Evolutionary conservation across 1,140 invertebrate species (phyloP).

Genomic region (Aphidius gifuensis): DNA sequence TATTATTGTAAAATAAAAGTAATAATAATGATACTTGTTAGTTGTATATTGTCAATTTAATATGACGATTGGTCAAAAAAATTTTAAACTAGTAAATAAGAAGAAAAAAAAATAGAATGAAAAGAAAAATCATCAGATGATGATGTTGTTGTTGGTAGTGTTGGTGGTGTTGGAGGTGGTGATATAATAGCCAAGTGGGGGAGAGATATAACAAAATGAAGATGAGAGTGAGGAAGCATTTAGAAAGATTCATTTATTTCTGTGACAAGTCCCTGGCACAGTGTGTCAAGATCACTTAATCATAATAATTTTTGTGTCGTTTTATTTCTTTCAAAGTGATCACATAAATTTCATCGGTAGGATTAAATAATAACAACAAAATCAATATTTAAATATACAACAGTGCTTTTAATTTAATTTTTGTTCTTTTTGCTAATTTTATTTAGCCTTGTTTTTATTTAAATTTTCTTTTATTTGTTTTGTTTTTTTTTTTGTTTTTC

Average conservation of each 20-base stretch:
- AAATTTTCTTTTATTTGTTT: not conserved
- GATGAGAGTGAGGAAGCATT: slow-evolving; percentile 6
- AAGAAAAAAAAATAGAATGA: slow-evolving; percentile 2
- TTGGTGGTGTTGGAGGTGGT: not conserved
- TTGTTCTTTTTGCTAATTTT: not conserved
- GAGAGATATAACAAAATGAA: slow-evolving; percentile 6
- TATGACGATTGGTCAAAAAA: not conserved
- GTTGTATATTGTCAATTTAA: no score
- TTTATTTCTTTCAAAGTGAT: slow-evolving; percentile 14
- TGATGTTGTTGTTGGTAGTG: no score
- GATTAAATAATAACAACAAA: no score
- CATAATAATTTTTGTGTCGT: slow-evolving; percentile 14
- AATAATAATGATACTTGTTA: no score
- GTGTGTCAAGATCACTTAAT: slow-evolving; percentile 46
- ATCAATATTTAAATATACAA: no score
- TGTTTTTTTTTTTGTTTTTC: no score
- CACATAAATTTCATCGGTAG: no score
- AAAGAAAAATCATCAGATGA: not conserved
- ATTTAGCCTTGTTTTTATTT: not conserved
- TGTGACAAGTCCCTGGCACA: slow-evolving; percentile 34
- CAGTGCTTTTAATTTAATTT: no score
- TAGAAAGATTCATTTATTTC: slow-evolving; percentile 34
- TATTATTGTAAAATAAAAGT: no score
- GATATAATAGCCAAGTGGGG: slow-evolving; percentile 1
- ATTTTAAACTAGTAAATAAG: not conserved